Percentiles rank a stretch among this genome's conserved stretches.
Evolutionary conservation across 2,797 vertebrate genomes (phyloP).

Genomic region (Morelia viridis): DNA sequence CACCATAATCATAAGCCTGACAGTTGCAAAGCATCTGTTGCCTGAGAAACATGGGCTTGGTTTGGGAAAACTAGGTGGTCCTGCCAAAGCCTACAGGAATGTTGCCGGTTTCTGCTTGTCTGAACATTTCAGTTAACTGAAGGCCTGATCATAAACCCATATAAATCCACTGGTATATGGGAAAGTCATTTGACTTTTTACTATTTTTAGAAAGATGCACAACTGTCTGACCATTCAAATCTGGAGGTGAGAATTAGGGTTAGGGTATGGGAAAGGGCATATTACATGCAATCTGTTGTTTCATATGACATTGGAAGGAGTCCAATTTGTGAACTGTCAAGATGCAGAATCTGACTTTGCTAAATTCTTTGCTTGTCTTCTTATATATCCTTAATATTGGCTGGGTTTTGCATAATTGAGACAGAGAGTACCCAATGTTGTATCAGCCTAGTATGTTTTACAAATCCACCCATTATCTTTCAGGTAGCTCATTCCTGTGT

Average conservation of each 20-base stretch:
- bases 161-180: not conserved
- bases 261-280: not conserved
- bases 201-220: not conserved
- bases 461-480: not conserved
- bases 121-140: not conserved
- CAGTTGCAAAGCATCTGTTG: conserved; percentile 29
- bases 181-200: not conserved
- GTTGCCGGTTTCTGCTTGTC: conserved; percentile 9
- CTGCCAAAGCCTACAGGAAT: conserved; percentile 1
- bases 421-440: not conserved
- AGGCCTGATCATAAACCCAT: not conserved
- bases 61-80: conserved; percentile 25
- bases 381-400: not conserved
- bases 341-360: not conserved
- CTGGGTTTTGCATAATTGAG: not conserved
- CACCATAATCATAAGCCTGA: conserved; percentile 56
- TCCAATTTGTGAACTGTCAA: not conserved
- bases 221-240: not conserved
- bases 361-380: not conserved
- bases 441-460: not conserved
- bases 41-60: conserved; percentile 26
- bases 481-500: not conserved
- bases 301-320: not conserved
- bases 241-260: not conserved
- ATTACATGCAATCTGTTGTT: not conserved